Conservation (phyloP, 2,797 vertebrate genomes). For the Cheirogaleus major region DNA sequence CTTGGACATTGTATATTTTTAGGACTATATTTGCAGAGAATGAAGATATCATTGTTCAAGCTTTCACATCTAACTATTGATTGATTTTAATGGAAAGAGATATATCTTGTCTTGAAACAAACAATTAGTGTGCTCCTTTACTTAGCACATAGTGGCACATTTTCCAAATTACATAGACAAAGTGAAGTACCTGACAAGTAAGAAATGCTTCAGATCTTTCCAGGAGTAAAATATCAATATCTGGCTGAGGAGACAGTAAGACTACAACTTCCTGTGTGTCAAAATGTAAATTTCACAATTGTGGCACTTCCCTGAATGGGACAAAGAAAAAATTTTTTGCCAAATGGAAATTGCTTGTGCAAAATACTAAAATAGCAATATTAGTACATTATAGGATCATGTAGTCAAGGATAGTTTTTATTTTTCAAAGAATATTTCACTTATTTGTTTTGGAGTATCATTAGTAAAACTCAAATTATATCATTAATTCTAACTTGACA, state of each 20-base stretch:
- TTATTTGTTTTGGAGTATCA: background rate
- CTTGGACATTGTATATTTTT: background rate
- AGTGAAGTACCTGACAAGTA: background rate
- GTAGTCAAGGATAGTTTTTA: background rate
- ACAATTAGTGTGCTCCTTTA: background rate
- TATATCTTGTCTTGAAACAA: background rate
- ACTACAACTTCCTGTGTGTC: background rate
- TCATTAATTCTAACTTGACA: constrained; percentile 31
- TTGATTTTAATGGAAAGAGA: background rate
- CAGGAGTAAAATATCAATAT: background rate
- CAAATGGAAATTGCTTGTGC: background rate
- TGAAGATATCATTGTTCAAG: constrained; percentile 51
- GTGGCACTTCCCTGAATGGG: background rate
- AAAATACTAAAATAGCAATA: background rate
- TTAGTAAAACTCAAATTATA: background rate
- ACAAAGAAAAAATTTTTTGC: background rate
- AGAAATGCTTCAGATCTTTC: background rate
- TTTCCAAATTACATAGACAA: background rate
- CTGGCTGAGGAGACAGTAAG: background rate
- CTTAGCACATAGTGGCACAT: background rate
- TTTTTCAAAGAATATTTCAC: background rate
- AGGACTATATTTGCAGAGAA: background rate
- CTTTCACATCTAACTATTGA: constrained; percentile 56
- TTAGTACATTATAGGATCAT: background rate
- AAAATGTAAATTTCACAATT: constrained; percentile 17